phyloP scores from a whole-genome alignment of 2,888 invertebrate species.

The Osmoderma eremita region DNA sequence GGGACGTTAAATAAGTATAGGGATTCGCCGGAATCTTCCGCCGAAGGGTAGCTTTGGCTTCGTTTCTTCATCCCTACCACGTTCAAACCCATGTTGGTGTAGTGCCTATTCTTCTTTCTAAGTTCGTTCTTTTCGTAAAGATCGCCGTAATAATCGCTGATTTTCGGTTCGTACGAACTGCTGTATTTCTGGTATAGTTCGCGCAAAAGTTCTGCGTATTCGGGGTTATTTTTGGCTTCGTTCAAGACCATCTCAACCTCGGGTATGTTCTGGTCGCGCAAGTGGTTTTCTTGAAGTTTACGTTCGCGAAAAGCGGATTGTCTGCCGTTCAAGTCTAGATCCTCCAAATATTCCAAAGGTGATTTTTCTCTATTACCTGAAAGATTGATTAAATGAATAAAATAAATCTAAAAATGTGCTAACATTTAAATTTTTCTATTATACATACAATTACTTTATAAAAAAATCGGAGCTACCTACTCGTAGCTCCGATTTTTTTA shows the following conservation, averaged over 20 bases:
- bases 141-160: constrained; percentile 54
- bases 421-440: background rate
- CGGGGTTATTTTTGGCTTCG: constrained; percentile 58
- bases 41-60: constrained; percentile 41
- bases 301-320: constrained; percentile 68
- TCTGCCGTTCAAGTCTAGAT: constrained; percentile 54
- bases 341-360: constrained; percentile 48
- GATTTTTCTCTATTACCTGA: constrained; percentile 52
- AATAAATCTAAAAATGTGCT: background rate
- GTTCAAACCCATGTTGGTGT: constrained; percentile 57
- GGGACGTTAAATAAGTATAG: constrained; percentile 37
- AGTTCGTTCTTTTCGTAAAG: constrained; percentile 40
- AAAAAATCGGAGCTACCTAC: no score
- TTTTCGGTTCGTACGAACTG: constrained; percentile 61
- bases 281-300: constrained; percentile 66
- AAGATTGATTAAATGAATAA: no score
- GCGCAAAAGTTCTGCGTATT: constrained; percentile 67
- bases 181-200: constrained; percentile 71
- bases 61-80: constrained; percentile 58
- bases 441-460: no score
- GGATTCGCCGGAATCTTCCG: constrained; percentile 7
- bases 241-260: constrained; percentile 56
- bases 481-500: no score
- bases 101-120: constrained; percentile 50
- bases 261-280: constrained; percentile 57